phyloP scores from a whole-genome alignment of 2,888 invertebrate species.

The Quadroppia sp. region DNA sequence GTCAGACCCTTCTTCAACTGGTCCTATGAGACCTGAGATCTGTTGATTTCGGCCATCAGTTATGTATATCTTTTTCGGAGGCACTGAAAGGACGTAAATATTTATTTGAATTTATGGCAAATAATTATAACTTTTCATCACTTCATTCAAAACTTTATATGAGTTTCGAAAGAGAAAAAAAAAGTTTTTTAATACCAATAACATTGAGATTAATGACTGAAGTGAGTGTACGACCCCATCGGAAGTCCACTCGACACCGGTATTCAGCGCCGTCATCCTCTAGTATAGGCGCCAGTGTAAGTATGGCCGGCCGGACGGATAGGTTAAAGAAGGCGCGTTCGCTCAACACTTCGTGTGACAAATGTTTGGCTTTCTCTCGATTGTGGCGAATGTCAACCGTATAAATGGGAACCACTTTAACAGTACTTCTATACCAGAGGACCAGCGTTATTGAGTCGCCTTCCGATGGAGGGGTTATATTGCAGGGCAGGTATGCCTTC shows the following conservation, averaged over 20 bases:
- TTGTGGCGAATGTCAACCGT: conserved; percentile 44
- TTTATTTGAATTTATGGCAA: too few relatives aligned
- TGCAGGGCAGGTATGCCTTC: conserved; percentile 43
- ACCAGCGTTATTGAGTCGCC: conserved; percentile 45
- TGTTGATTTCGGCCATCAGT: conserved; percentile 40
- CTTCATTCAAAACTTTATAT: not conserved
- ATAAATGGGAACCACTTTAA: conserved; percentile 44
- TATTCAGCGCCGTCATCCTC: conserved; percentile 45
- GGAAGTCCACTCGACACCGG: conserved; percentile 46
- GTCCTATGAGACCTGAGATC: conserved; percentile 44
- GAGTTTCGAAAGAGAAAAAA: too few relatives aligned
- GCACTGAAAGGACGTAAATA: conserved; percentile 37
- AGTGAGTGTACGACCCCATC: conserved; percentile 45
- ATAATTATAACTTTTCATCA: too few relatives aligned
- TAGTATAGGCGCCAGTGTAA: conserved; percentile 43
- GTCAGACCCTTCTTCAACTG: conserved; percentile 45
- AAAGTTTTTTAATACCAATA: conserved; percentile 41
- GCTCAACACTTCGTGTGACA: conserved; percentile 44
- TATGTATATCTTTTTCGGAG: conserved; percentile 42
- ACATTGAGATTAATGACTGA: conserved; percentile 45
- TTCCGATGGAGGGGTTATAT: conserved; percentile 44
- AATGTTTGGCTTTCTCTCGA: conserved; percentile 44
- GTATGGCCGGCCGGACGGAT: conserved; percentile 41
- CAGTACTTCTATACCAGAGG: conserved; percentile 45
- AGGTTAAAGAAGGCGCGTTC: conserved; percentile 45